Percentiles rank a stretch among this genome's conserved stretches.
phyloP scores from a whole-genome alignment of 1,140 invertebrate species.

The Mesaphorura yosii region DNA sequence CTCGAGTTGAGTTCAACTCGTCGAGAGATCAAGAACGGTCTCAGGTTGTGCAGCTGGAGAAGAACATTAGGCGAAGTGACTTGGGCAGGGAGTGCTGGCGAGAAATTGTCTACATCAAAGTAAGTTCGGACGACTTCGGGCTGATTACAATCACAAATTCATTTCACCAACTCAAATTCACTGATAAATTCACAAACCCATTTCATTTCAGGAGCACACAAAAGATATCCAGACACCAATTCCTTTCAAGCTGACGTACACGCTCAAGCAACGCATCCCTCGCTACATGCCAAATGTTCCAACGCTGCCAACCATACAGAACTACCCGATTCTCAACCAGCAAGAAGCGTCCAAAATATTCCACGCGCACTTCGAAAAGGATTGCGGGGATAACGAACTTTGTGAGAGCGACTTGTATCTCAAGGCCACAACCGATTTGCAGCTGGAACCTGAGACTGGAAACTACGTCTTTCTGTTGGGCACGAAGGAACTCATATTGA shows the following conservation, averaged over 20 bases:
- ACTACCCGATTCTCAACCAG: slow-evolving; percentile 77
- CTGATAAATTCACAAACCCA: not conserved
- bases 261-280: slow-evolving; percentile 57
- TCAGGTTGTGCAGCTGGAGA: slow-evolving; percentile 36
- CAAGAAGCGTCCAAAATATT: slow-evolving; percentile 69
- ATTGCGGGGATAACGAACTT: slow-evolving; percentile 78
- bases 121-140: too few relatives aligned
- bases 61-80: slow-evolving; percentile 37
- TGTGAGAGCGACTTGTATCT: slow-evolving; percentile 76
- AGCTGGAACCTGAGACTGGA: slow-evolving; percentile 33
- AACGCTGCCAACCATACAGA: slow-evolving; percentile 55
- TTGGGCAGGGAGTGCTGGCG: slow-evolving; percentile 48
- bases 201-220: slow-evolving; percentile 51
- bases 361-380: slow-evolving; percentile 77
- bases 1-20: slow-evolving; percentile 71
- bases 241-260: slow-evolving; percentile 71
- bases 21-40: slow-evolving; percentile 39
- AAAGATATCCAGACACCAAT: slow-evolving; percentile 74
- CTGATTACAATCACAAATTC: not conserved
- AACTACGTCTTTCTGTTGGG: slow-evolving; percentile 50
- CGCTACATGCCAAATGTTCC: slow-evolving; percentile 37
- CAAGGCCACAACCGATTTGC: slow-evolving; percentile 50
- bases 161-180: not conserved
- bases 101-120: slow-evolving; percentile 67
- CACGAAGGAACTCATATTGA: slow-evolving; percentile 60